Percentiles rank a stretch among this genome's conserved stretches.
phyloP scores from a whole-genome alignment of 1,140 invertebrate genomes.

The Pseudomyrmex concolor region DNA sequence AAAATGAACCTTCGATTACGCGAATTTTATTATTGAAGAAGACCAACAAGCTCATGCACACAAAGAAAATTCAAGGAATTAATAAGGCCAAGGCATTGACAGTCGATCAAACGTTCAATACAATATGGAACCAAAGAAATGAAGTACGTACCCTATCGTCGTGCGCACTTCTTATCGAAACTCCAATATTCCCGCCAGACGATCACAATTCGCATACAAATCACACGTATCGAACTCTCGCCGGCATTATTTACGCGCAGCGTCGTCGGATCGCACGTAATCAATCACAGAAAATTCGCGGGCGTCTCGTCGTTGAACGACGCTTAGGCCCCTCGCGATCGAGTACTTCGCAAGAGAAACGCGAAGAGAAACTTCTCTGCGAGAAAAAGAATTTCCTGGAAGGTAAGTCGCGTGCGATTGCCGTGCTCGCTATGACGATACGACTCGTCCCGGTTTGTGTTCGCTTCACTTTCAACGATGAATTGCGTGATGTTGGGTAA shows the following conservation, averaged over 20 bases:
- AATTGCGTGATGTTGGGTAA: constrained; percentile 39
- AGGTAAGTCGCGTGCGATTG: background rate
- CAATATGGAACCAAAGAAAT: constrained; percentile 30
- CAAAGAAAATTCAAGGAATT: background rate
- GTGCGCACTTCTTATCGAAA: background rate
- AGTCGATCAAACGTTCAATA: background rate
- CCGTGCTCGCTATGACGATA: background rate
- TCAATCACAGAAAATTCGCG: background rate
- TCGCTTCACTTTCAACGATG: background rate
- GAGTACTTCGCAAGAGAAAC: background rate
- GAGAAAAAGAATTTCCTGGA: background rate
- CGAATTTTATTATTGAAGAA: background rate
- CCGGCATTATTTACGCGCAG: constrained; percentile 22
- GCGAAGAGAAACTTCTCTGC: background rate
- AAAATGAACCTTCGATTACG: background rate
- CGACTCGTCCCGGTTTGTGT: background rate
- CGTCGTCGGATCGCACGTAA: background rate
- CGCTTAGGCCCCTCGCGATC: background rate
- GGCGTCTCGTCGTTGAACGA: background rate
- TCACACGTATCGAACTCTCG: background rate
- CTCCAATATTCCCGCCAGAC: constrained; percentile 6
- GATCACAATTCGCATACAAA: constrained; percentile 4
- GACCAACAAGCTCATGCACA: background rate
- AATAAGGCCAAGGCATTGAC: background rate
- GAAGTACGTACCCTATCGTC: constrained; percentile 28